Evolutionary conservation across 1,140 invertebrate species (phyloP), one percentile per base, ranked within the genome.

Genomic region (Bombus consobrinus): DNA sequence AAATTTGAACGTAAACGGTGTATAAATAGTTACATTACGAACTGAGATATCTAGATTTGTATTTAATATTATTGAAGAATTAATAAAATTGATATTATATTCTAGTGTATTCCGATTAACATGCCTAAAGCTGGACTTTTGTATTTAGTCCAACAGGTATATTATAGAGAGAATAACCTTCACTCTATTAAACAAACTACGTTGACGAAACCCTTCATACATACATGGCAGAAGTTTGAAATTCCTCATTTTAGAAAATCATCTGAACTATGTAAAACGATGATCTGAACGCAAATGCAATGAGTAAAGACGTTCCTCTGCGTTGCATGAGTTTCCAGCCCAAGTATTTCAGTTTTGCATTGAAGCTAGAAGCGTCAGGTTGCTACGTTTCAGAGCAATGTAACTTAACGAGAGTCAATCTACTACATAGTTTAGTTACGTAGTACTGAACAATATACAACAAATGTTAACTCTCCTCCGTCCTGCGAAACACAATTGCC

Each of bases 391-490:
- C 71, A 43, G 28, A 13, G 13, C 39, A 72, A n/a, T 13, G 71
- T 72, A 72, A 66, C 28, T 13, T 41, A 41, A 72, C 39, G 71
- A 72, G 13, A 72, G 71, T 72, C 71, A 72, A 72, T 72, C 71
- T 28, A 72, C 28, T 39, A 41, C 71, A 72, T n/a, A 72, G 39
- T 32, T 41, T 41, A 72, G 28, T 41, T 72, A 12, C 3, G 13
- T 41, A 43, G 39, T 41, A n/a, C 28, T 28, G 71, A 72, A 32
- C 39, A 41, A 39, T 41, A 41, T 72, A n/a, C 71, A 41, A 41
- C 39, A 72, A 72, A 72, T 72, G 8, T 72, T 72, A 72, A 72
- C 39, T 72, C 28, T 18, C 71, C 6, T n/a, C 39, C 18, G 71
- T 72, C 12, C 39, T 15, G 25, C 13, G 18, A 41, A 15, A 12